Evolutionary conservation across 2,888 invertebrate genomes (phyloP).

Genomic region (Melanargia galathea): DNA sequence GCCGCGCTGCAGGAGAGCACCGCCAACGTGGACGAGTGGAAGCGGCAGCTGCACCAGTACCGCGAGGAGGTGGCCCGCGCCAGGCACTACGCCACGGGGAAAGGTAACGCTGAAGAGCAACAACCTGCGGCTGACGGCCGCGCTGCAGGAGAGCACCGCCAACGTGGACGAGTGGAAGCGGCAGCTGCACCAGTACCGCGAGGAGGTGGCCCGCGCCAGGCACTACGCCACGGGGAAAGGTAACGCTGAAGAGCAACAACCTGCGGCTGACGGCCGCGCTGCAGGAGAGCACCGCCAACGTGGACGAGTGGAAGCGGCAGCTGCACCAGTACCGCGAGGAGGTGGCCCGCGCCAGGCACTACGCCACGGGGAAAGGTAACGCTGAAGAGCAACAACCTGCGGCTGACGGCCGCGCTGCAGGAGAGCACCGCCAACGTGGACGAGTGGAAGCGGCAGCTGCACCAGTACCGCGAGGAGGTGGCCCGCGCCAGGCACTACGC

Average conservation of each 20-base stretch:
- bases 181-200: constrained; percentile 95
- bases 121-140: constrained; percentile 96
- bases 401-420: constrained; percentile 96
- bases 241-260: constrained; percentile 94
- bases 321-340: constrained; percentile 96
- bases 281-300: constrained; percentile 97
- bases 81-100: constrained; percentile 74
- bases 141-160: constrained; percentile 96
- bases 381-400: constrained; percentile 96
- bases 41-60: constrained; percentile 95
- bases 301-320: constrained; percentile 99
- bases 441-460: constrained; percentile 98
- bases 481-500: constrained; percentile 85
- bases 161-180: constrained; percentile 99
- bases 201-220: constrained; percentile 92
- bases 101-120: constrained; percentile 94
- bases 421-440: constrained; percentile 98
- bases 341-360: constrained; percentile 88
- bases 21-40: constrained; percentile 99
- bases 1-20: constrained; percentile 97
- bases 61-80: constrained; percentile 94
- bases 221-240: constrained; percentile 72
- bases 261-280: constrained; percentile 96
- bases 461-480: constrained; percentile 95
- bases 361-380: constrained; percentile 68